These are phyloP conservation scores for Globodera ellingtonae DNA, from an alignment of 1,140 invertebrate species.

Conservation along the genomic window DNA sequence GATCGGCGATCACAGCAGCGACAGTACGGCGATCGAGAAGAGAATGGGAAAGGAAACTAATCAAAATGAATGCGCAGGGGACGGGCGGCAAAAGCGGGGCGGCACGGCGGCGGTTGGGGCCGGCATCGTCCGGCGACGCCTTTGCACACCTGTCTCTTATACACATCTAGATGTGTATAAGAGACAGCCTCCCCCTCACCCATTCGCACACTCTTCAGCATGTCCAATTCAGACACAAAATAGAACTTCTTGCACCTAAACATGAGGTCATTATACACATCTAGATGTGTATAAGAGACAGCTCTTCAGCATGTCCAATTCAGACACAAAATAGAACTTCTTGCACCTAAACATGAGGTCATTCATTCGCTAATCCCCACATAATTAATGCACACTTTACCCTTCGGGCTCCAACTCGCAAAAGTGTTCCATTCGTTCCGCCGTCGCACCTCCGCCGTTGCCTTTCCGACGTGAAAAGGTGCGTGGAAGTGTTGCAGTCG, in stretches of 20 bases:
- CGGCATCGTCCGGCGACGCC: neutral
- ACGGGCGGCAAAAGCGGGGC: neutral
- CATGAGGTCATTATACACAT: no score
- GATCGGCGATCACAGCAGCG: slow-evolving; percentile 5
- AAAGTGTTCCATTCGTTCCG: slow-evolving; percentile 24
- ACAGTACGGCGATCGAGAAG: neutral
- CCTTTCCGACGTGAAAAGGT: slow-evolving; percentile 31
- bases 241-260: slow-evolving; percentile 49
- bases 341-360: slow-evolving; percentile 38
- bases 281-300: no score
- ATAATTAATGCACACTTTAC: slow-evolving; percentile 37
- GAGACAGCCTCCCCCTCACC: no score
- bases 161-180: no score
- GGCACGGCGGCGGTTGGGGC: neutral
- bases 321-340: slow-evolving; percentile 59
- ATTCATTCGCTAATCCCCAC: neutral
- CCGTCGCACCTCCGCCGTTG: slow-evolving; percentile 14
- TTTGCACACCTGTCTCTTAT: no score
- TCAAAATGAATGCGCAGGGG: no score
- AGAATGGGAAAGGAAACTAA: neutral
- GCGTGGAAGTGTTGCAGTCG: neutral
- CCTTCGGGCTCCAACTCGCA: slow-evolving; percentile 45
- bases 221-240: slow-evolving; percentile 64
- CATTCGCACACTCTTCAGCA: slow-evolving; percentile 60
- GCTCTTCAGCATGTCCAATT: slow-evolving; percentile 64